These are phyloP conservation scores for Sebastes glaucus DNA, from an alignment of 2,797 vertebrate genomes.

Conservation along the genomic window DNA sequence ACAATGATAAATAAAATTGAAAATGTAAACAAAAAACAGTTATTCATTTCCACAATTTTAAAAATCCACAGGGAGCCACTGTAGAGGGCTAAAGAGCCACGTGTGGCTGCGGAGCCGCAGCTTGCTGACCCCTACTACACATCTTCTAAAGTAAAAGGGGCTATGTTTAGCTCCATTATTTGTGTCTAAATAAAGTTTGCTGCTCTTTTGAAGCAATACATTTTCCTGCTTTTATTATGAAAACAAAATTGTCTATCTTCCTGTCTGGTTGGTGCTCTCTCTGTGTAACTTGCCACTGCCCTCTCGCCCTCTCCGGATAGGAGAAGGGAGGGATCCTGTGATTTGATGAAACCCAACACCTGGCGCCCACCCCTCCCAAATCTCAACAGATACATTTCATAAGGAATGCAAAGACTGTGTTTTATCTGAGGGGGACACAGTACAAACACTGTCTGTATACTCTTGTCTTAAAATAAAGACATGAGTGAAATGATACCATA, in stretches of 20 bases:
- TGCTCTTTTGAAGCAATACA: background rate
- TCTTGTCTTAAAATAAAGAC: slow-evolving; percentile 80
- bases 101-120: no score
- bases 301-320: slow-evolving; percentile 43
- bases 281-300: background rate
- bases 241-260: background rate
- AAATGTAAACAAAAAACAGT: no score
- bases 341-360: slow-evolving; percentile 82
- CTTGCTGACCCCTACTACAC: no score
- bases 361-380: slow-evolving; percentile 78
- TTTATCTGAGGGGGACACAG: slow-evolving; percentile 79
- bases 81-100: no score
- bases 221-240: slow-evolving; percentile 49
- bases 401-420: slow-evolving; percentile 82
- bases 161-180: background rate
- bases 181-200: background rate
- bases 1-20: no score
- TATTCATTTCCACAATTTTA: no score
- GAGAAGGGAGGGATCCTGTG: slow-evolving; percentile 81
- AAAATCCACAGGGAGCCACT: no score
- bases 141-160: background rate
- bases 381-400: slow-evolving; percentile 81
- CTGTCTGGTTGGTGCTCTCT: background rate
- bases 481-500: slow-evolving; percentile 66
- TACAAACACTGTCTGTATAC: slow-evolving; percentile 75